These are phyloP conservation scores for Oryzias dopingdopingensis DNA, from an alignment of 2,797 vertebrate species.

Conservation along the genomic window DNA sequence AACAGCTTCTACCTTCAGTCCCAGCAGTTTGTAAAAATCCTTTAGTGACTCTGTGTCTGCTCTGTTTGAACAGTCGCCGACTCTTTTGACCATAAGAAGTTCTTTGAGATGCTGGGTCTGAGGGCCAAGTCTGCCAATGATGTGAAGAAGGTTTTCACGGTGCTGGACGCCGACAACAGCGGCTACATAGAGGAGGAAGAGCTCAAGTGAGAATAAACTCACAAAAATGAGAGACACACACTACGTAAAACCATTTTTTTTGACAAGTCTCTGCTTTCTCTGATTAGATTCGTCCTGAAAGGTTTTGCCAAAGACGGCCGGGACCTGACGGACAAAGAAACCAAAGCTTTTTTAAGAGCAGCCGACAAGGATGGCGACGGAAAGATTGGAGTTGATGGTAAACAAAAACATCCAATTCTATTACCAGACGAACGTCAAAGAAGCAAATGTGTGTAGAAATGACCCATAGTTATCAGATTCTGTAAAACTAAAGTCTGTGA, in stretches of 20 bases:
- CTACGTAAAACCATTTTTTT: neutral
- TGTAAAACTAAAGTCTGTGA: no score
- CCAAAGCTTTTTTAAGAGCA: slow-evolving; percentile 86
- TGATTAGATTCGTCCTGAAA: slow-evolving; percentile 84
- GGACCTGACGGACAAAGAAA: slow-evolving; percentile 90
- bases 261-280: slow-evolving; percentile 3
- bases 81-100: slow-evolving; percentile 93
- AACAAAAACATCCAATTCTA: slow-evolving; percentile 23
- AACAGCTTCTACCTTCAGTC: neutral
- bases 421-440: neutral
- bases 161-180: slow-evolving; percentile 91
- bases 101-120: slow-evolving; percentile 93
- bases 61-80: slow-evolving; percentile 77
- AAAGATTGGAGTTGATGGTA: slow-evolving; percentile 94
- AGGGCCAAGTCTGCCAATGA: slow-evolving; percentile 85
- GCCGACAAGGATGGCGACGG: slow-evolving; percentile 96
- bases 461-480: no score
- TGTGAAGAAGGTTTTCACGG: slow-evolving; percentile 88
- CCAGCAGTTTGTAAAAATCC: no score
- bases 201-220: slow-evolving; percentile 81
- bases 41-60: slow-evolving; percentile 4
- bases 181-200: slow-evolving; percentile 97
- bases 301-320: slow-evolving; percentile 86
- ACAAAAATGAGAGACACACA: neutral
- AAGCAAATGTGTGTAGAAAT: no score